phyloP scores from a whole-genome alignment of 1,140 invertebrate genomes.

The Eufriesea mexicana region DNA sequence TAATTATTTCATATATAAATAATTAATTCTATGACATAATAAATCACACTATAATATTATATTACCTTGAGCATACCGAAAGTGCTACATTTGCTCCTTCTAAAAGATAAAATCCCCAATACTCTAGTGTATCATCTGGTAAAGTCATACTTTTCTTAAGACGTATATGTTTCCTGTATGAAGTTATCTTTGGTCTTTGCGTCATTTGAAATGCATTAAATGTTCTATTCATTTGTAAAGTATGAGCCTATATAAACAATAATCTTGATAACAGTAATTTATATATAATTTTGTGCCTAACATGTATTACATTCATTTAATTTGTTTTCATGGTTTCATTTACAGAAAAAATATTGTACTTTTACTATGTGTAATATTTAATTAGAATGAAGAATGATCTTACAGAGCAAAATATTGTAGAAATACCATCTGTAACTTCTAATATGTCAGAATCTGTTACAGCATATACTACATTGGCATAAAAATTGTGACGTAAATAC shows the following conservation, averaged over 20 bases:
- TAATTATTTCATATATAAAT: background rate
- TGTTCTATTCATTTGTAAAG: slow-evolving; percentile 88
- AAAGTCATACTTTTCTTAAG: slow-evolving; percentile 91
- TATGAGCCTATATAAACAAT: slow-evolving; percentile 84
- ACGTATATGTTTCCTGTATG: slow-evolving; percentile 88
- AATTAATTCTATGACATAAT: background rate
- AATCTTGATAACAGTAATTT: slow-evolving; percentile 1
- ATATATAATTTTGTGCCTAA: background rate
- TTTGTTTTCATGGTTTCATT: background rate
- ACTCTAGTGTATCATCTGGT: slow-evolving; percentile 93
- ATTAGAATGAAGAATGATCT: slow-evolving; percentile 40
- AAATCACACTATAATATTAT: background rate
- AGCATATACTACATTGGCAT: slow-evolving; percentile 88
- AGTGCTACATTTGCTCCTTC: slow-evolving; percentile 89
- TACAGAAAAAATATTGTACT: background rate
- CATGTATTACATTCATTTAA: background rate
- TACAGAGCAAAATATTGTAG: slow-evolving; percentile 88
- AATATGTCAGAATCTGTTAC: slow-evolving; percentile 92
- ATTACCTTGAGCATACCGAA: slow-evolving; percentile 90
- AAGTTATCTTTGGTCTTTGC: slow-evolving; percentile 86
- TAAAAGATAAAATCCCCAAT: slow-evolving; percentile 93
- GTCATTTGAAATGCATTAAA: slow-evolving; percentile 93
- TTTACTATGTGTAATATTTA: slow-evolving; percentile 16
- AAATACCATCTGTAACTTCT: slow-evolving; percentile 89
- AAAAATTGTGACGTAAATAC: slow-evolving; percentile 88